Percentiles rank a stretch among this genome's conserved stretches.
These are phyloP conservation scores for Danaus plexippus DNA, from an alignment of 1,140 invertebrate species.

Conservation along the genomic window DNA sequence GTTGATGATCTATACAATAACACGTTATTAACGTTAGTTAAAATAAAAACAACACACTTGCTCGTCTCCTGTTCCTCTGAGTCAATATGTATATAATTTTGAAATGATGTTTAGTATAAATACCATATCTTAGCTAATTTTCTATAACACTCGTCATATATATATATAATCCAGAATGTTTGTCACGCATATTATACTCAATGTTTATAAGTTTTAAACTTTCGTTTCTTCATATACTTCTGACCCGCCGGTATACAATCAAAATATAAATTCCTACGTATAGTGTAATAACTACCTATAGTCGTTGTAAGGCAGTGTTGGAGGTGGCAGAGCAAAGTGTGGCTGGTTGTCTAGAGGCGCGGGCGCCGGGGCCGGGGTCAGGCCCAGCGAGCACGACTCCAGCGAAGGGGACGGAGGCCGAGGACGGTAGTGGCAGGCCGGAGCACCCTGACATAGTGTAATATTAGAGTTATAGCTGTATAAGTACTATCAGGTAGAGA, in stretches of 20 bases:
- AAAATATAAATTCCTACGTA: no score
- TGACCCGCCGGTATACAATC: no score
- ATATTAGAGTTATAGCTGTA: no score
- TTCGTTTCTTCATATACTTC: not conserved
- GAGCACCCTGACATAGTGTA: constrained; percentile 14
- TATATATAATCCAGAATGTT: no score
- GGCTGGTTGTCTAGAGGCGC: constrained; percentile 32
- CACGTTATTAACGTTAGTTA: no score
- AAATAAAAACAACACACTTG: not conserved
- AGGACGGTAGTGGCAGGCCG: constrained; percentile 37
- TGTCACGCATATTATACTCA: no score
- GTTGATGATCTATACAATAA: constrained; percentile 12
- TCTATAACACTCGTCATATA: not conserved
- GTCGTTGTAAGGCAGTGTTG: constrained; percentile 39
- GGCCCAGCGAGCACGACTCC: constrained; percentile 14
- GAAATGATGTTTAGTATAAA: not conserved
- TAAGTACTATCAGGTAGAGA: no score
- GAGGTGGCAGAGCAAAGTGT: constrained; percentile 47
- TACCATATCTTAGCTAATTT: not conserved
- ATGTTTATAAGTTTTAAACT: no score
- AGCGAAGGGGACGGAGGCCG: constrained; percentile 30
- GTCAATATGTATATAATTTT: not conserved
- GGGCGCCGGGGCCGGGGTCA: constrained; percentile 16
- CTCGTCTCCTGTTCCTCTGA: not conserved
- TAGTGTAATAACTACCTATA: constrained; percentile 27